phyloP scores from a whole-genome alignment of 2,113 vertebrate species.

The Embiotoca jacksoni region DNA sequence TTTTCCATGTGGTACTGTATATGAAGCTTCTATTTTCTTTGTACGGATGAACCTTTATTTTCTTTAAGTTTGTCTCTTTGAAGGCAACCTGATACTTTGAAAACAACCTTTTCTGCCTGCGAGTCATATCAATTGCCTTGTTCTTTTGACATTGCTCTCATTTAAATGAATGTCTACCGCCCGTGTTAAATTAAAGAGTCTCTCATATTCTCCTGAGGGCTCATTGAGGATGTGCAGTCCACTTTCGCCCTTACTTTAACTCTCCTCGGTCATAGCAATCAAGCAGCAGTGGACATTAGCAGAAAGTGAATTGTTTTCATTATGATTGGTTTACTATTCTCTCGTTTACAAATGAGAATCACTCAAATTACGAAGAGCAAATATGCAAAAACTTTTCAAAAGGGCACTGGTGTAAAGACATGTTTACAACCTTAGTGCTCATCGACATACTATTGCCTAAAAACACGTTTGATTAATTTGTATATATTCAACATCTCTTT shows the following conservation, averaged over 20 bases:
- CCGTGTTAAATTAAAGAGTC: slow-evolving; percentile 29
- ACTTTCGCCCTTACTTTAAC: slow-evolving; percentile 9
- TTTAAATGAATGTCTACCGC: slow-evolving; percentile 51
- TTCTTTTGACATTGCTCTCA: slow-evolving; percentile 49
- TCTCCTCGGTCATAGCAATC: slow-evolving; percentile 10
- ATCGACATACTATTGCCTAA: too few relatives aligned
- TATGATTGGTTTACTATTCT: too few relatives aligned
- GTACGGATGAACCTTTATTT: neutral
- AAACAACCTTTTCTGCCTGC: slow-evolving; percentile 24
- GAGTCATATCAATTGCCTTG: slow-evolving; percentile 28
- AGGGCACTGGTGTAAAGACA: too few relatives aligned
- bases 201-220: slow-evolving; percentile 37
- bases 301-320: neutral
- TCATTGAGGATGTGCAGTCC: slow-evolving; percentile 6
- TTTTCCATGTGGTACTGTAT: too few relatives aligned
- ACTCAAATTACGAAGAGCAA: too few relatives aligned
- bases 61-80: neutral
- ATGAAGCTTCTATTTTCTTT: too few relatives aligned
- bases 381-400: too few relatives aligned
- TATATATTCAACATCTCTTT: too few relatives aligned
- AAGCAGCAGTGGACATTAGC: neutral
- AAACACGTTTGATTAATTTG: too few relatives aligned
- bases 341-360: too few relatives aligned
- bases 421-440: too few relatives aligned
- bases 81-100: slow-evolving; percentile 27